phyloP scores from a whole-genome alignment of 2,113 vertebrate genomes.

The Plestiodon gilberti region DNA sequence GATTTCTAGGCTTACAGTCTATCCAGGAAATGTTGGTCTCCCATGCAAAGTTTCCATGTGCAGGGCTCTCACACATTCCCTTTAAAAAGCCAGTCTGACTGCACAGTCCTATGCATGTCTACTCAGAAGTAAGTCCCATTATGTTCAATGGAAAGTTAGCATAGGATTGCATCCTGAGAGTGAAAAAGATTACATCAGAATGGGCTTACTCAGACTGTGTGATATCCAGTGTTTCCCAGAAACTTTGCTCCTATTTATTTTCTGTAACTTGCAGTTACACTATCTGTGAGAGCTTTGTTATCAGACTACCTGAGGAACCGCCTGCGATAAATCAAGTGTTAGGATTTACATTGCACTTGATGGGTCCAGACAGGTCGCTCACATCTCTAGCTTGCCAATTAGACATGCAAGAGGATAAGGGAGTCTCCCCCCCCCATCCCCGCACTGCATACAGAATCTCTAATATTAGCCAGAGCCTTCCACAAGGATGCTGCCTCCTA shows the following conservation, averaged over 20 bases:
- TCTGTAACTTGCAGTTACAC: background rate
- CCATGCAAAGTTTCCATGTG: background rate
- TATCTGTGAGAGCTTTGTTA: background rate
- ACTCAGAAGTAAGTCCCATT: too few relatives aligned
- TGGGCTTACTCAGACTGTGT: background rate
- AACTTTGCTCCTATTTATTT: background rate
- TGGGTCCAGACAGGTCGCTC: too few relatives aligned
- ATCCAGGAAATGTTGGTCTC: background rate
- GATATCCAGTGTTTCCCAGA: constrained; percentile 9
- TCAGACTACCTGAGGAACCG: background rate
- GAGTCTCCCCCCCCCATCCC: background rate
- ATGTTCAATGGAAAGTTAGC: too few relatives aligned
- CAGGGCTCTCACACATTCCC: background rate
- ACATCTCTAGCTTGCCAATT: background rate
- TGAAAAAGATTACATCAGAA: background rate
- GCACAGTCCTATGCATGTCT: too few relatives aligned
- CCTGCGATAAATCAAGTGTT: background rate
- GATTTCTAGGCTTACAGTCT: background rate
- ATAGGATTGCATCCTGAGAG: too few relatives aligned
- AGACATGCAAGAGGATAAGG: background rate
- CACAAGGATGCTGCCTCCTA: too few relatives aligned
- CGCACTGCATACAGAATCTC: background rate
- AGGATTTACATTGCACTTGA: background rate
- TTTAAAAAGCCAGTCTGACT: background rate
- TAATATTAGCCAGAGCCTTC: background rate